phyloP scores from a whole-genome alignment of 2,113 vertebrate species.

The Gymnogyps californianus region DNA sequence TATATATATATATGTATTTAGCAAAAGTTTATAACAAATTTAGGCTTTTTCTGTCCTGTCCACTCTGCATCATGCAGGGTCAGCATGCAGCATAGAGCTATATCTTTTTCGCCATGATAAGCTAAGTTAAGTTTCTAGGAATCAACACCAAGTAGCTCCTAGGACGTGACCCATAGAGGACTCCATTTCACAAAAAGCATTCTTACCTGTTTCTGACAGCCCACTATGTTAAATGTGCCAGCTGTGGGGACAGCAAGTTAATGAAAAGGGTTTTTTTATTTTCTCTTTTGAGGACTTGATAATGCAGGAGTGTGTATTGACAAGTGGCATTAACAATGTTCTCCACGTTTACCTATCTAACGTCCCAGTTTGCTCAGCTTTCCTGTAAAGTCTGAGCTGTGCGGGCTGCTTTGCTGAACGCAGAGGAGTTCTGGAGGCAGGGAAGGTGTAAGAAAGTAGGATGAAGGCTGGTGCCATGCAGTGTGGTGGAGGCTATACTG shows the following conservation, averaged over 20 bases:
- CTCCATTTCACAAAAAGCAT: not conserved
- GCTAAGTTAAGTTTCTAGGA: not conserved
- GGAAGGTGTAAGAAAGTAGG: not conserved
- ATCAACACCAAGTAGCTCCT: not conserved
- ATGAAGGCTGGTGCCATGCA: accelerated
- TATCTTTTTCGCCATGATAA: not conserved
- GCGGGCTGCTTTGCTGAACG: not conserved
- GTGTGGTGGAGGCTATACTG: not conserved
- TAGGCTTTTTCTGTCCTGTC: not conserved
- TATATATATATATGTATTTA: not conserved
- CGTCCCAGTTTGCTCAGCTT: not conserved
- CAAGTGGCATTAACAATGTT: not conserved
- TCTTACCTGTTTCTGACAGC: not conserved
- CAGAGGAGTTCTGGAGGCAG: not conserved
- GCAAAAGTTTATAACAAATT: not conserved
- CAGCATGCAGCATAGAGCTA: not conserved
- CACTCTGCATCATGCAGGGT: not conserved
- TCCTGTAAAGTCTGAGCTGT: not conserved
- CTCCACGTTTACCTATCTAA: not conserved
- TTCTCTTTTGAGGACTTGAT: not conserved
- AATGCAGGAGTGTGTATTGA: not conserved
- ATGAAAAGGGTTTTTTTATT: not conserved
- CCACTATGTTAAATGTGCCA: not conserved
- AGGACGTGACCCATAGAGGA: not conserved
- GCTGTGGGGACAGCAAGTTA: not conserved